Conservation (phyloP, 1,140 invertebrate genomes). For the Elymnias hypermnestra region DNA sequence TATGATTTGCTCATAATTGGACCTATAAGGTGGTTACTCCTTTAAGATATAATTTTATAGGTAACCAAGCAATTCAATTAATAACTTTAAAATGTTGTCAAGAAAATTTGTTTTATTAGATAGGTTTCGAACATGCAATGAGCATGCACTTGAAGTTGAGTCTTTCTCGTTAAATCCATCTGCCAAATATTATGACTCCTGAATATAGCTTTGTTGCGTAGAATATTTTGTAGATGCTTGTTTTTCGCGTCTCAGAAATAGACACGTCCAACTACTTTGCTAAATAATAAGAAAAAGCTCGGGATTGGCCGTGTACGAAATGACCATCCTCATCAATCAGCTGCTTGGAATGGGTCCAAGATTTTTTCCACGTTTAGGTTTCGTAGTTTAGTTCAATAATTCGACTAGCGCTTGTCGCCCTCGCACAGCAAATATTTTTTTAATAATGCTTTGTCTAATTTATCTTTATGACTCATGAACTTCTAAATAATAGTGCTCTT, state of each 20-base stretch:
- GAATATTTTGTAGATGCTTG: slow-evolving; percentile 29
- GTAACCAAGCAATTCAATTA: no score
- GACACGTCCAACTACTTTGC: slow-evolving; percentile 69
- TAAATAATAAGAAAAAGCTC: slow-evolving; percentile 75
- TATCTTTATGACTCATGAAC: slow-evolving; percentile 4
- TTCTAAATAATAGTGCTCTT: background rate
- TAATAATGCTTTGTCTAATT: slow-evolving; percentile 6
- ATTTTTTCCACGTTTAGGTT: slow-evolving; percentile 75
- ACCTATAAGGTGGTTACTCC: no score
- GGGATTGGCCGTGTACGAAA: slow-evolving; percentile 74
- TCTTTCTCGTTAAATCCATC: no score
- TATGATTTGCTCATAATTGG: no score
- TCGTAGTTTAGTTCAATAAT: slow-evolving; percentile 70
- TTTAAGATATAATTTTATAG: no score
- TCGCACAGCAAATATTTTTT: slow-evolving; percentile 20
- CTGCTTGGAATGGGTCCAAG: slow-evolving; percentile 69
- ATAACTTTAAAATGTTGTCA: no score
- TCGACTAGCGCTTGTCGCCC: slow-evolving; percentile 50
- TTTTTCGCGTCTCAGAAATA: slow-evolving; percentile 72
- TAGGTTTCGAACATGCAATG: no score
- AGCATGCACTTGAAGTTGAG: no score
- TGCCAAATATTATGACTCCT: no score
- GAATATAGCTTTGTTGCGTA: background rate
- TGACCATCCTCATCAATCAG: slow-evolving; percentile 76
- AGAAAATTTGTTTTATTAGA: no score